Conservation (phyloP, 2,113 vertebrate genomes). For the Archilochus colubris region DNA sequence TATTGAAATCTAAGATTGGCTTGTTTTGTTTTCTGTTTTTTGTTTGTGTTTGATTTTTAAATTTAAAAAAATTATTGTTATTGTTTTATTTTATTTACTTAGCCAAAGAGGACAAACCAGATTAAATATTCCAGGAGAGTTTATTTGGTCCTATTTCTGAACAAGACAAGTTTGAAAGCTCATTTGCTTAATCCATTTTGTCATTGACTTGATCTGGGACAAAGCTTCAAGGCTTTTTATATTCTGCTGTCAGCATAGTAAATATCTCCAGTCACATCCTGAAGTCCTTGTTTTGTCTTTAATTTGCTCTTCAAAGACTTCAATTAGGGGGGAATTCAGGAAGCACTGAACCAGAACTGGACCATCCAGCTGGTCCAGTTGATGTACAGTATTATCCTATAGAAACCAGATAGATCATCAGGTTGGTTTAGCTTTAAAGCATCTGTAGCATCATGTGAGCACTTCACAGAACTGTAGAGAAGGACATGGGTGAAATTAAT, state of each 20-base stretch:
- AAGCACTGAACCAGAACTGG: background rate
- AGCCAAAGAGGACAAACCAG: background rate
- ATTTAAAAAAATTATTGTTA: too few relatives aligned
- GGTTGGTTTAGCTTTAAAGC: background rate
- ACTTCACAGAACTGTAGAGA: background rate
- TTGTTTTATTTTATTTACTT: background rate
- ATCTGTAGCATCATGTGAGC: background rate
- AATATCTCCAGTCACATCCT: background rate
- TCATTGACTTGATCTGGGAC: background rate
- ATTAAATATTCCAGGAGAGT: constrained; percentile 3
- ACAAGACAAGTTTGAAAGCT: constrained; percentile 20
- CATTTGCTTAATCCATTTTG: constrained; percentile 46
- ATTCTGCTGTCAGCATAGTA: background rate
- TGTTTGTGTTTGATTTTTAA: background rate
- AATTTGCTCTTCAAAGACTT: background rate
- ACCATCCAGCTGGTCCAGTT: background rate
- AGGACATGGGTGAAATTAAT: fast-evolving
- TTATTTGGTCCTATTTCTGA: constrained; percentile 32
- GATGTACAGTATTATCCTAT: background rate
- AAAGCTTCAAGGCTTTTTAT: constrained; percentile 25
- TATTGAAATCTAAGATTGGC: background rate
- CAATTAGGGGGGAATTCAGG: background rate
- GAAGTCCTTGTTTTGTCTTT: constrained; percentile 24
- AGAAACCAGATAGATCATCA: fast-evolving
- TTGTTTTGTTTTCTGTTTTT: background rate